phyloP scores from a whole-genome alignment of 2,797 vertebrate genomes.

The Muscicapa comitata region DNA sequence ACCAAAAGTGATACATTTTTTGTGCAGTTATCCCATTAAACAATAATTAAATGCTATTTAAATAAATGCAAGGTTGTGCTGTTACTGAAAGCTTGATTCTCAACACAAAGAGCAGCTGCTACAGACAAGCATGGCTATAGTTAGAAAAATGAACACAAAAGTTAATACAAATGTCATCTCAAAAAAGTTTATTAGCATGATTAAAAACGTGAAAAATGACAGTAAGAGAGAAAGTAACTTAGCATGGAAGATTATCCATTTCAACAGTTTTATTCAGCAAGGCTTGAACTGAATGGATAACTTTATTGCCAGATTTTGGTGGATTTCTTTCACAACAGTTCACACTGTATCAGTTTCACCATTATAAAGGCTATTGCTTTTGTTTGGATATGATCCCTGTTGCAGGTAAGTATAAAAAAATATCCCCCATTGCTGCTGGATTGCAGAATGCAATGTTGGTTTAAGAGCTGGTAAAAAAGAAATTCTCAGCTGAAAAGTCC shows the following conservation, averaged over 20 bases:
- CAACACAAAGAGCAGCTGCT: neutral
- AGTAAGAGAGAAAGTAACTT: slow-evolving; percentile 63
- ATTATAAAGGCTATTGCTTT: slow-evolving; percentile 64
- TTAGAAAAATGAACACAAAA: slow-evolving; percentile 56
- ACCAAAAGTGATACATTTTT: neutral
- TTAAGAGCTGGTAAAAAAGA: slow-evolving; percentile 71
- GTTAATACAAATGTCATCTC: slow-evolving; percentile 66
- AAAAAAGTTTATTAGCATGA: slow-evolving; percentile 83
- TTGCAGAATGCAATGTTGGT: slow-evolving; percentile 61
- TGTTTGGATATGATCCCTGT: slow-evolving; percentile 61
- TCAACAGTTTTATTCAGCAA: slow-evolving; percentile 65
- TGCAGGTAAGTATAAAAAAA: slow-evolving; percentile 76
- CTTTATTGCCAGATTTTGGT: slow-evolving; percentile 69
- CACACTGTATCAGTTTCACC: neutral
- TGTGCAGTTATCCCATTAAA: neutral
- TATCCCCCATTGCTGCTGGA: slow-evolving; percentile 67
- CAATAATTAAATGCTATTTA: neutral
- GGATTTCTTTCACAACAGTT: slow-evolving; percentile 58
- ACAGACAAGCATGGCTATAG: neutral
- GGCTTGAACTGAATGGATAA: slow-evolving; percentile 35
- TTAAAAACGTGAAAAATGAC: slow-evolving; percentile 79
- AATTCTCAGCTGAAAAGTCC: slow-evolving; percentile 65
- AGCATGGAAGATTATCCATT: slow-evolving; percentile 72
- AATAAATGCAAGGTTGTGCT: neutral
- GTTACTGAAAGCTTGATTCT: neutral